phyloP scores from a whole-genome alignment of 2,797 vertebrate genomes.

The Muscicapa comitata region DNA sequence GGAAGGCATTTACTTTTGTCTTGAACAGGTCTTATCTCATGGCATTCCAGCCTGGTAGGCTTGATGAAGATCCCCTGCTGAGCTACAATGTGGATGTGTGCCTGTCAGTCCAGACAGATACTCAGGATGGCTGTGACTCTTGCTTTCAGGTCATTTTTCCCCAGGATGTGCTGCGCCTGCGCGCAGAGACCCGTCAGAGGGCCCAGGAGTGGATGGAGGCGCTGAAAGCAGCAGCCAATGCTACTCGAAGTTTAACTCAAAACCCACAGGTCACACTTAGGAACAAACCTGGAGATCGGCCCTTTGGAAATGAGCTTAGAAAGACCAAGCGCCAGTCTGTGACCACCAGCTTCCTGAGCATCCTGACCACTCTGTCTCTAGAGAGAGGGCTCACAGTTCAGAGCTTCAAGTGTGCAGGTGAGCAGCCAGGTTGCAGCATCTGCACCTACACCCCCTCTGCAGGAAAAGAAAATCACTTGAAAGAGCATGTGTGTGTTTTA shows the following conservation, averaged over 20 bases:
- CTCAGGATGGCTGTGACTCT: slow-evolving; percentile 76
- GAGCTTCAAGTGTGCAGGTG: slow-evolving; percentile 98
- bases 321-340: slow-evolving; percentile 91
- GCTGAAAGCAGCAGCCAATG: slow-evolving; percentile 77
- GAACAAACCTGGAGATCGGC: slow-evolving; percentile 71
- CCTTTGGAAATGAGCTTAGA: slow-evolving; percentile 77
- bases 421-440: slow-evolving; percentile 1
- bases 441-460: not conserved
- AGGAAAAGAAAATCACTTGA: not conserved
- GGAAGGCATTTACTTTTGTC: slow-evolving; percentile 92
- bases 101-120: slow-evolving; percentile 81
- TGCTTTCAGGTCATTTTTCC: slow-evolving; percentile 89
- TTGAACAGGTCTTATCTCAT: slow-evolving; percentile 84
- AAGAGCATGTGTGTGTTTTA: not conserved
- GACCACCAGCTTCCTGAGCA: slow-evolving; percentile 96
- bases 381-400: slow-evolving; percentile 96
- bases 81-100: slow-evolving; percentile 85
- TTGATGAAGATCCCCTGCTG: slow-evolving; percentile 85
- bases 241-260: slow-evolving; percentile 71
- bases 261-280: slow-evolving; percentile 70
- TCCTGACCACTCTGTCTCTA: slow-evolving; percentile 90
- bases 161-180: slow-evolving; percentile 84
- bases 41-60: slow-evolving; percentile 86
- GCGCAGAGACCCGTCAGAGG: slow-evolving; percentile 82
- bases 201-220: slow-evolving; percentile 91